These are phyloP conservation scores for Cheilosia soror DNA, from an alignment of 2,888 invertebrate genomes.

Conservation along the genomic window DNA sequence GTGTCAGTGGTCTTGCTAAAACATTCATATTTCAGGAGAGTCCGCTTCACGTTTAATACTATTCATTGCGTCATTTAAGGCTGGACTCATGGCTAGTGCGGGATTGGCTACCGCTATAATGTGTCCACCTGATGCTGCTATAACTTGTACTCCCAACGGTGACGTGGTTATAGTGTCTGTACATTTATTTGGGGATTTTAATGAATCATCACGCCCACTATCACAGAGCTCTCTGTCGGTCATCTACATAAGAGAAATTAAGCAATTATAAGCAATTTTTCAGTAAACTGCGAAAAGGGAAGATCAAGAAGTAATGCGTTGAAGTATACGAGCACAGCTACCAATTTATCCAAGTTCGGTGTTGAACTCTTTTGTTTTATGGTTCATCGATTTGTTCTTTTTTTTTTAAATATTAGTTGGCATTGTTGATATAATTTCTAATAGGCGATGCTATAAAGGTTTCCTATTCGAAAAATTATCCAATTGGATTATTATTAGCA, in stretches of 20 bases:
- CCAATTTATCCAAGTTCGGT: too few species aligned
- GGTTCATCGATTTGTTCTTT: too few species aligned
- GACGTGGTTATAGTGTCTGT: conserved; percentile 70
- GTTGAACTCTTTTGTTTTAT: too few species aligned
- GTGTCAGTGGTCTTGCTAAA: neutral
- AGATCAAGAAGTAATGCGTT: neutral
- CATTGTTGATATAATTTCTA: too few species aligned
- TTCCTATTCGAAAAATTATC: neutral
- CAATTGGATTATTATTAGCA: neutral
- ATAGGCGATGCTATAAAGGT: too few species aligned
- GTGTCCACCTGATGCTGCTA: conserved; percentile 92
- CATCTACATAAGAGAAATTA: conserved; percentile 35
- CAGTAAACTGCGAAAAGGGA: neutral
- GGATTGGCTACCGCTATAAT: conserved; percentile 96
- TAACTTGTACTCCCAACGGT: conserved; percentile 87
- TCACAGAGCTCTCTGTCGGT: conserved; percentile 77
- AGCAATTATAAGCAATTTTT: neutral
- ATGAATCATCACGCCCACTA: conserved; percentile 40
- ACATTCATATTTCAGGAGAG: conserved; percentile 80
- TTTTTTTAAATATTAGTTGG: too few species aligned
- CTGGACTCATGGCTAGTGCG: conserved; percentile 88
- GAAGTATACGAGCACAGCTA: neutral
- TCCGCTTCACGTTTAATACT: conserved; percentile 81
- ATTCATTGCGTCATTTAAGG: conserved; percentile 81
- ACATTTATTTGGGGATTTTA: conserved; percentile 72